These are phyloP conservation scores for Sylvietta virens DNA, from an alignment of 2,113 vertebrate genomes.

Conservation along the genomic window DNA sequence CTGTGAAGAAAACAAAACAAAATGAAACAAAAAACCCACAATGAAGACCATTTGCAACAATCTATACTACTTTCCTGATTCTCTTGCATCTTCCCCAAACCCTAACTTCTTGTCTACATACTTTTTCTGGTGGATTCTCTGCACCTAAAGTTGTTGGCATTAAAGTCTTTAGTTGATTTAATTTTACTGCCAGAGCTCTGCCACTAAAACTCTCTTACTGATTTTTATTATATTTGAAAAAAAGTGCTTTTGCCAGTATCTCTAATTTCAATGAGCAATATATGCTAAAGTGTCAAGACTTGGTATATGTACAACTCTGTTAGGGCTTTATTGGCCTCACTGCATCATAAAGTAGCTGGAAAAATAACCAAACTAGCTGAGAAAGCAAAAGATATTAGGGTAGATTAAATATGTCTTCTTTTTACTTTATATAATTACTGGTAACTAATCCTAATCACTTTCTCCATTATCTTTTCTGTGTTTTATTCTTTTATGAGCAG, in stretches of 20 bases:
- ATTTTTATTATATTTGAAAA: not conserved
- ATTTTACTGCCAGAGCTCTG: not conserved
- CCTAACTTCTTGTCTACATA: not conserved
- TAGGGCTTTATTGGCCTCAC: not conserved
- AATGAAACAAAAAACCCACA: not conserved
- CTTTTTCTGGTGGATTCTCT: not conserved
- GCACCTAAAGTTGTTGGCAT: not conserved
- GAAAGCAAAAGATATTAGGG: not conserved
- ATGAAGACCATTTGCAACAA: not conserved
- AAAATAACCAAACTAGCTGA: not conserved
- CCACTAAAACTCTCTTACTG: not conserved
- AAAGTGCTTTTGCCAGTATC: not conserved
- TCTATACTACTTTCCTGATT: not conserved
- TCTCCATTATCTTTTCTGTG: not conserved
- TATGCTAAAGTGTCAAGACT: not conserved
- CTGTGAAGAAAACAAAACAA: not conserved
- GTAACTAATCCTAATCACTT: not conserved
- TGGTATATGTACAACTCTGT: not conserved
- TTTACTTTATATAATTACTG: not conserved
- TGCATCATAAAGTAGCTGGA: not conserved
- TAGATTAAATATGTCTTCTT: not conserved
- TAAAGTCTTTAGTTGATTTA: conserved; percentile 11
- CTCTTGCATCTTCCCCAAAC: not conserved
- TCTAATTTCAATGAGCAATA: conserved; percentile 22
- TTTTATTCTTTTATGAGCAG: not conserved